phyloP scores from a whole-genome alignment of 2,888 invertebrate genomes.

The Melanostoma mellinum region DNA sequence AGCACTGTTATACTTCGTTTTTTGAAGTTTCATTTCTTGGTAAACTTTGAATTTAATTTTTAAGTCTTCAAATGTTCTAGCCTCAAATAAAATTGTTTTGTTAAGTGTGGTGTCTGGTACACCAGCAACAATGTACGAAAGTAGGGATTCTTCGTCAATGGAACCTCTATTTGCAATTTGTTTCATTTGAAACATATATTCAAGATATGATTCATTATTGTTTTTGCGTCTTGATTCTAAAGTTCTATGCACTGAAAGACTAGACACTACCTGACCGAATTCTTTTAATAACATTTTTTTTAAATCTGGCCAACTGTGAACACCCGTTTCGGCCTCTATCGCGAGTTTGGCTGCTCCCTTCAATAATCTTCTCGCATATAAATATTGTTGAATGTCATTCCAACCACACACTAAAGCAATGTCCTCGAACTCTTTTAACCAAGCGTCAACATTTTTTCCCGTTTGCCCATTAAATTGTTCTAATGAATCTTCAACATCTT shows the following conservation, averaged over 20 bases:
- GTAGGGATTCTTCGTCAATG: slow-evolving; percentile 20
- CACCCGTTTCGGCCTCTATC: slow-evolving; percentile 14
- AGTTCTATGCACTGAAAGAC: no score
- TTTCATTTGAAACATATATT: slow-evolving; percentile 11
- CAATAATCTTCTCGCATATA: slow-evolving; percentile 13
- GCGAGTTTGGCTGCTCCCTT: slow-evolving; percentile 32
- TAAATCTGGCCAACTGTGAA: background rate
- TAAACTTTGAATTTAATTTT: no score
- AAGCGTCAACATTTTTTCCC: slow-evolving; percentile 8
- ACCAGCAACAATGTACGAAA: slow-evolving; percentile 7
- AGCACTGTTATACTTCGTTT: no score
- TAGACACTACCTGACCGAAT: background rate
- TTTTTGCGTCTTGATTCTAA: background rate
- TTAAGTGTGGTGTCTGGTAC: no score
- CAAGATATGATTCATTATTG: background rate
- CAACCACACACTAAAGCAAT: slow-evolving; percentile 11
- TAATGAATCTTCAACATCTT: slow-evolving; percentile 39
- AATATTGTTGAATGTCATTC: background rate
- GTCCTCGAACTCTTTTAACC: no score
- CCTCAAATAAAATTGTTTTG: no score
- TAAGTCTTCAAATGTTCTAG: no score
- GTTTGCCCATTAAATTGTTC: slow-evolving; percentile 34
- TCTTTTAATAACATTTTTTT: background rate
- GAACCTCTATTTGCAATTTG: slow-evolving; percentile 20
- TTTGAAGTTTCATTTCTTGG: no score